phyloP scores from a whole-genome alignment of 1,140 invertebrate species.

The Lasioglossum baleicum region DNA sequence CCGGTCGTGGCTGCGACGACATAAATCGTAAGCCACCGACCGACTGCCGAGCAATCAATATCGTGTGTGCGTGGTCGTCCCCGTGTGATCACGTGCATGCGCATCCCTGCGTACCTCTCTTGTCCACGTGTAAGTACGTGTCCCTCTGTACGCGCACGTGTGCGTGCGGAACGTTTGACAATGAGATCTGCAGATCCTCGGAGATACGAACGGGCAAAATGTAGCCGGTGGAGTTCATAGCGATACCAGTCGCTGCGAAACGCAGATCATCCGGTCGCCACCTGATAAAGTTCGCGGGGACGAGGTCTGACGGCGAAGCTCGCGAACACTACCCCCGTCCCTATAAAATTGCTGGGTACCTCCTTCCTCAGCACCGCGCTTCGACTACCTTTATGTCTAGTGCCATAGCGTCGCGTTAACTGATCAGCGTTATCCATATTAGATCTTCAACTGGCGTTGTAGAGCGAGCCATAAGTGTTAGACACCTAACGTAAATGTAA shows the following conservation, averaged over 20 bases:
- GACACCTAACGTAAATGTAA: too few relatives aligned
- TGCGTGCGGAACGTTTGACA: conserved; percentile 11
- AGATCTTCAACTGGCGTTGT: too few relatives aligned
- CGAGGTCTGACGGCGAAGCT: too few relatives aligned
- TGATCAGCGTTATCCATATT: too few relatives aligned
- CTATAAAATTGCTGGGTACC: too few relatives aligned
- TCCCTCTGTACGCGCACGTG: too few relatives aligned
- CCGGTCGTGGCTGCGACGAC: conserved; percentile 59
- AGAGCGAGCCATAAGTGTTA: too few relatives aligned
- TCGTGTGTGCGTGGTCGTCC: neutral
- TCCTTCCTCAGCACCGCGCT: too few relatives aligned
- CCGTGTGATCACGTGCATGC: neutral
- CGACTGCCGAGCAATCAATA: conserved; percentile 64
- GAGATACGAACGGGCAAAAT: conserved; percentile 20
- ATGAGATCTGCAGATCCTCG: conserved; percentile 14
- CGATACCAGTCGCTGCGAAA: neutral
- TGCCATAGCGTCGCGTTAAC: too few relatives aligned
- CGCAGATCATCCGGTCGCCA: neutral
- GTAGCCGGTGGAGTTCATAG: conserved; percentile 11
- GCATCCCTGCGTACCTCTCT: neutral
- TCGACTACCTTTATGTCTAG: too few relatives aligned
- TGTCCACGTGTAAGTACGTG: neutral
- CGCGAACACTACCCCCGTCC: too few relatives aligned
- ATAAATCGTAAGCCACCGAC: conserved; percentile 66
- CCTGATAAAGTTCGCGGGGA: too few relatives aligned